Evolutionary conservation across 2,797 vertebrate genomes (phyloP), one percentile per base, ranked within the genome.

Genomic region (Fringilla coelebs): DNA sequence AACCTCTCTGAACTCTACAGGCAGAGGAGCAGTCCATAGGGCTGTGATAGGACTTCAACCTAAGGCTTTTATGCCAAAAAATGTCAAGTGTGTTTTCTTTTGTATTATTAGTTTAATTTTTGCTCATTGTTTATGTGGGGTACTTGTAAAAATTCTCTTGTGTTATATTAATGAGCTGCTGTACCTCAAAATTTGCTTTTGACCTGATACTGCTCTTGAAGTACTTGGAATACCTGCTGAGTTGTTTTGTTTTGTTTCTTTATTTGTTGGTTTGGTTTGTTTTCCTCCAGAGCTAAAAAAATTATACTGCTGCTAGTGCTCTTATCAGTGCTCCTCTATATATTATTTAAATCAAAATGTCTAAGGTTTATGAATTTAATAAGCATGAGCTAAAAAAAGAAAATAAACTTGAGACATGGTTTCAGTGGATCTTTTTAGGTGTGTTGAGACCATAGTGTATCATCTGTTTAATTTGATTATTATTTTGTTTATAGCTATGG

Each of bases 51-150:
- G 79, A 43, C 66, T 57, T 70, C 25, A 15, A 28, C 31, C 22
- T 10, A 72, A 40, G 57, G 13, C 32, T 71, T 65, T 31, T 12
- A 65, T 18, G 28, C 14, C 17, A 46, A 28, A 38, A 70, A 60
- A 16, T n/a, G 5, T 68, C n/a, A 45, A n/a, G 57, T 13, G n/a
- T 24, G 11, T 22, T 36, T 18, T 36, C 22, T 76, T 68, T 43
- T 66, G 4, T 43, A 11, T 34, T 40, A 45, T 7, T 62, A 13
- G 1, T 29, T 61, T 70, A 0, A 18, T 61, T 78, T 63, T 60
- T 22, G 10, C 11, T 74, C 10, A 26, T 3, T 1, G 2, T 75
- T 83, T 51, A 19, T 1, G 0, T 26, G 14, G 8, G 4, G 7
- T n/a, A 34, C 4, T 32, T 32, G 9, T 51, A 58, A 74, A 85